Percentiles rank a stretch among this genome's conserved stretches.
Conservation (phyloP, 2,888 invertebrate genomes). For the Tridacna crocea region DNA sequence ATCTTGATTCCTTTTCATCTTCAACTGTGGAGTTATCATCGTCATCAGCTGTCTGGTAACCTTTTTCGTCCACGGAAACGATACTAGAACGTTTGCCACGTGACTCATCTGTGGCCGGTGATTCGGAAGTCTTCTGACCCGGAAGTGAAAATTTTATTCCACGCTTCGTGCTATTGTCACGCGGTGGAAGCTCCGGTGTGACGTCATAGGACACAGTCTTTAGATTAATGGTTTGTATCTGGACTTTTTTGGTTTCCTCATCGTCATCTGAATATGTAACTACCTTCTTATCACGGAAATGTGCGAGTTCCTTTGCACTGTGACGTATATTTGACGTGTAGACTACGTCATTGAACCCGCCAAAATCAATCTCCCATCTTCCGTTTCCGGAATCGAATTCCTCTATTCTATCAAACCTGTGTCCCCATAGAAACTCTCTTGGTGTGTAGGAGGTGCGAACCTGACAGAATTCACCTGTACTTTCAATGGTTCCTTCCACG, state of each 20-base stretch:
- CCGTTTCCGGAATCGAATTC: conserved; percentile 75
- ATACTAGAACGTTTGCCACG: conserved; percentile 32
- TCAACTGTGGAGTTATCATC: conserved; percentile 14
- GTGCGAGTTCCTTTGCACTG: conserved; percentile 66
- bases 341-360: conserved; percentile 76
- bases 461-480: conserved; percentile 87
- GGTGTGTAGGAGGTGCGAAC: conserved; percentile 85
- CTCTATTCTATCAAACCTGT: conserved; percentile 78
- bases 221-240: conserved; percentile 34
- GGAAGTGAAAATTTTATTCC: conserved; percentile 29
- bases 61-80: conserved; percentile 41
- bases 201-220: conserved; percentile 49
- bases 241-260: conserved; percentile 28
- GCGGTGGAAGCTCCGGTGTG: conserved; percentile 44
- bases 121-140: background rate
- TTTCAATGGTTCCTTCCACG: conserved; percentile 95
- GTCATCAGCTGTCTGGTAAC: conserved; percentile 55
- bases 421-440: conserved; percentile 81
- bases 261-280: conserved; percentile 31
- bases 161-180: conserved; percentile 28
- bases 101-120: background rate
- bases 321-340: conserved; percentile 68
- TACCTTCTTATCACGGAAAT: conserved; percentile 46
- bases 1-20: conserved; percentile 9
- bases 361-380: conserved; percentile 77